Base-by-base conservation (phyloP, 2,888 invertebrate species). In the Chymomyza fuscimana region DNA sequence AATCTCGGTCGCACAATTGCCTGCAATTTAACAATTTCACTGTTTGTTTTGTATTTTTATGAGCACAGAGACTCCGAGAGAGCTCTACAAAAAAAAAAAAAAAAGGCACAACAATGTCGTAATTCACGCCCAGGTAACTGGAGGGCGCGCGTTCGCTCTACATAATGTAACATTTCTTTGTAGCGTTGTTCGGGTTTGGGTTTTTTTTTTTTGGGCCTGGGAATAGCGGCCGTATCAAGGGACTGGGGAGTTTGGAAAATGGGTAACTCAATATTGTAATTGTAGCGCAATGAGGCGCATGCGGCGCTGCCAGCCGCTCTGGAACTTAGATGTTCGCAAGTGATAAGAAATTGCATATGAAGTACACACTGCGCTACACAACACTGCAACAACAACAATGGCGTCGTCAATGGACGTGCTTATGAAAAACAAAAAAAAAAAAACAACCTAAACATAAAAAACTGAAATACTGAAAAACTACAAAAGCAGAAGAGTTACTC, bases 241-340 rank as follows among this genome's bases (percentile, higher is more conserved):
- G 19, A 46, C 6, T 32, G 36, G 75, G 87, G 83, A 12, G 40
- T 46, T 32, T 46, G 40, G 4, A 46, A 46, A 87, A 86, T 82
- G 84, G 88, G 88, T 86, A 88, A 86, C 87, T 87, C 82, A 86
- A 86, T 90, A 90, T 89, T 88, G 90, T 89, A 90, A 90, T 90
- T 90, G 90, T 90, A 90, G 83, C 90, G 88, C 90, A 90, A 90
- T 90, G 89, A 89, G 89, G 89, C 89, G 81, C 84, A 87, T 81
- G 82, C 67, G 67, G 36, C 50, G 63, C 50, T 22, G 70, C 25
- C 25, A 63, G 74, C 12, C 70, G 77, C 71, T 78, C 83, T 74
- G 77, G 73, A 25, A 29, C 85, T 82, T 80, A 90, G 90, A 90
- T 90, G 89, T 90, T 89, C 90, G 90, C 88, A 84, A 90, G 80